Evolutionary conservation across 1,140 invertebrate genomes (phyloP), one percentile per base, ranked within the genome.

Genomic region (Solenopsis fugax): DNA sequence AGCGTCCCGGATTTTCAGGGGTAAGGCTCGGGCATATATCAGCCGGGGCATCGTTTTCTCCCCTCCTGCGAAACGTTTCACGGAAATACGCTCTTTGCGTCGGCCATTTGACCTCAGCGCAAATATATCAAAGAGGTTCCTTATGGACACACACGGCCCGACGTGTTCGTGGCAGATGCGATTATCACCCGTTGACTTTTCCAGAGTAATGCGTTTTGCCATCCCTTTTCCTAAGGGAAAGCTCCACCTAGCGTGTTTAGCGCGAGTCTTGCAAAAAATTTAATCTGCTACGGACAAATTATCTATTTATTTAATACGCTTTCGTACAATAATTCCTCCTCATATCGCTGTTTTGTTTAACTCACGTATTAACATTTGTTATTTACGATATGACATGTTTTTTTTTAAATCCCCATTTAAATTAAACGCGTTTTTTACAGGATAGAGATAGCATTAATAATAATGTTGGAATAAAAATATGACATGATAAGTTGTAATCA

Each of bases 11-110:
- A 71, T 81, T 81, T 81, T 45, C 78, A 81, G 78, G 64, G 6
- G 52, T 81, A 81, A 81, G 78, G 50, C 78, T 71, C 78, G 64
- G 10, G 50, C 50, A 81, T 81, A 81, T 81, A 81, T 81, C 78
- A 81, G 65, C 78, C 64, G 16, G 34, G 37, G 37, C 37, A 37
- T 71, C 65, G 78, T 81, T 37, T 67, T 41, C 56, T 29, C 21
- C 12, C 54, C 34, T 34, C 21, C 12, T 69, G 48, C 65, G 50
- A 71, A 56, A 81, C 24, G 50, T 37, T 56, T 16, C 37, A 12
- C 65, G 78, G 54, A 56, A 81, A 81, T 81, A 81, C 65, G 78
- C 65, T 81, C 65, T 81, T 34, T 34, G 52, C 65, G 48, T 58
- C 37, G 37, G 52, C 37, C 48, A 24, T 56, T 81, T 56, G 78